phyloP scores from a whole-genome alignment of 2,113 vertebrate genomes.

The Heterocephalus glaber region DNA sequence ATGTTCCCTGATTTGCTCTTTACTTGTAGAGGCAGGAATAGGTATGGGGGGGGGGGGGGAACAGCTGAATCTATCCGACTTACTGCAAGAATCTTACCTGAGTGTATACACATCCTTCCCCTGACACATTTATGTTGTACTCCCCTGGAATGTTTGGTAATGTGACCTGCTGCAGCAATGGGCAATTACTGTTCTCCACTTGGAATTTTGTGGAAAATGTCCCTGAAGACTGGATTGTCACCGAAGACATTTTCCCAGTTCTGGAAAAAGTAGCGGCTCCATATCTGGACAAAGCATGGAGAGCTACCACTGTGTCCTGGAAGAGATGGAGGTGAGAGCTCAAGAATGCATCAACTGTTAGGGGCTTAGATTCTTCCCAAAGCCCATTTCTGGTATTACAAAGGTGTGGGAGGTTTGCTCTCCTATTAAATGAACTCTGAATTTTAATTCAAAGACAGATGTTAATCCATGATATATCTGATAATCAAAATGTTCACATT shows the following conservation, averaged over 20 bases:
- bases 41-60: background rate
- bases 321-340: background rate
- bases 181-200: conserved; percentile 86
- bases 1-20: background rate
- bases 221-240: conserved; percentile 67
- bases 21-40: background rate
- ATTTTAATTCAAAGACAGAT: background rate
- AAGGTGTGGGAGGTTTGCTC: background rate
- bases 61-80: background rate
- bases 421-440: background rate
- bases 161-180: conserved; percentile 87
- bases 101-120: conserved; percentile 81
- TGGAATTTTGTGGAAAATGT: conserved; percentile 82
- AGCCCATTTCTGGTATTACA: background rate
- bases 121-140: conserved; percentile 79
- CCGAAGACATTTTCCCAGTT: conserved; percentile 1
- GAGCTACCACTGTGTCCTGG: conserved; percentile 85
- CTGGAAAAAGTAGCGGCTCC: conserved; percentile 69
- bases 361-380: background rate
- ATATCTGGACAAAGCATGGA: conserved; percentile 81
- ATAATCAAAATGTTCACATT: background rate
- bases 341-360: background rate
- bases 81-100: conserved; percentile 80
- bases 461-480: background rate
- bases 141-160: conserved; percentile 81